A percentile compares a stretch with the other conserved stretches of the same genome.
Conservation (phyloP, 2,888 invertebrate genomes). For the Pogonocherus hispidulus region DNA sequence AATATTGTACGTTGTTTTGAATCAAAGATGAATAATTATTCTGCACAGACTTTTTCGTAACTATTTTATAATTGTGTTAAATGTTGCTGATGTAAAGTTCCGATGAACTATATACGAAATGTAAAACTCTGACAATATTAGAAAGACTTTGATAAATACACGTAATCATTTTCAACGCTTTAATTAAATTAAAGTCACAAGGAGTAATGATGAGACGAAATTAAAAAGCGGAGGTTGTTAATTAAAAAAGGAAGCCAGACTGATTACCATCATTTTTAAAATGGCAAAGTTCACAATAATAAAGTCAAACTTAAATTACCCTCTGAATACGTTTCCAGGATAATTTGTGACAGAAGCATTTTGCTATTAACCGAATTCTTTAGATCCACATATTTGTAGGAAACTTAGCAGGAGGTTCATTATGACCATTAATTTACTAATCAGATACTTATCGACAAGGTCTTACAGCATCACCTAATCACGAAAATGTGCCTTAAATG, state of each 20-base stretch:
- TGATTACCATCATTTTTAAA: slow-evolving; percentile 60
- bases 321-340: not conserved
- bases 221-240: slow-evolving; percentile 65
- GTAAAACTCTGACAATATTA: slow-evolving; percentile 31
- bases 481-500: too few species aligned
- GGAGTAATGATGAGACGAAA: slow-evolving; percentile 63
- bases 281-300: slow-evolving; percentile 36
- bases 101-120: slow-evolving; percentile 10
- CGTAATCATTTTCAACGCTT: slow-evolving; percentile 57
- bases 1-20: too few species aligned
- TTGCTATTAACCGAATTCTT: too few species aligned
- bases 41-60: too few species aligned
- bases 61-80: too few species aligned
- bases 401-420: too few species aligned
- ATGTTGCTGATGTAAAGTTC: too few species aligned
- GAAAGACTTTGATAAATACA: slow-evolving; percentile 60
- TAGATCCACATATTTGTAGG: too few species aligned
- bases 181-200: slow-evolving; percentile 65
- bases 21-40: too few species aligned
- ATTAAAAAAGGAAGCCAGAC: slow-evolving; percentile 63
- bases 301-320: slow-evolving; percentile 32
- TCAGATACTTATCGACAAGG: too few species aligned
- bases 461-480: too few species aligned
- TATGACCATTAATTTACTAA: too few species aligned
- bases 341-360: not conserved